phyloP scores from a whole-genome alignment of 2,888 invertebrate species.

The Hypomecis atomaria region DNA sequence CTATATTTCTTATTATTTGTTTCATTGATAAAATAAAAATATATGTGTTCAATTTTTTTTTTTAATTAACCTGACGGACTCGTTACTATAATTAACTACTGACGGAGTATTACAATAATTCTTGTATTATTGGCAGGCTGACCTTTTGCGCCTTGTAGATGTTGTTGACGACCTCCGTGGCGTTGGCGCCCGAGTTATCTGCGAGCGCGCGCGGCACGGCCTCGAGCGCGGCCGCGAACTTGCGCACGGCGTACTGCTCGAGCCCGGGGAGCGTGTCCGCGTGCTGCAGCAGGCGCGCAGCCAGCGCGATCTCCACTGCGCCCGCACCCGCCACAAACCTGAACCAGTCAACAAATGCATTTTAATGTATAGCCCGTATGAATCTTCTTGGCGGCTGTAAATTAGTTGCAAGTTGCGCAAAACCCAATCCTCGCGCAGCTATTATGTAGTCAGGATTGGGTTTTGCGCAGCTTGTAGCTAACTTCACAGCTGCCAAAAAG shows the following conservation, averaged over 20 bases:
- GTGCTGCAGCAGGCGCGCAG: conserved; percentile 92
- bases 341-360: background rate
- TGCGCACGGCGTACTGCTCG: conserved; percentile 98
- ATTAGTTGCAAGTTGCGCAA: no score
- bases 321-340: conserved; percentile 96
- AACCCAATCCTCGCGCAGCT: no score
- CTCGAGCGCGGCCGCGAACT: conserved; percentile 96
- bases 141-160: conserved; percentile 96
- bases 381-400: no score
- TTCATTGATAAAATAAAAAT: no score
- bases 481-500: no score
- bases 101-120: no score
- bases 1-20: no score
- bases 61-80: no score
- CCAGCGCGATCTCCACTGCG: conserved; percentile 97
- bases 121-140: background rate
- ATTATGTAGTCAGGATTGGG: no score
- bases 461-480: no score
- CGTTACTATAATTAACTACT: no score
- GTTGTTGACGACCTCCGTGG: conserved; percentile 94
- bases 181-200: conserved; percentile 96
- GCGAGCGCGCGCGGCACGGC: conserved; percentile 95
- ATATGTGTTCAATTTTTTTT: no score
- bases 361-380: background rate
- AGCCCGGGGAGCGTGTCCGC: conserved; percentile 97